phyloP scores from a whole-genome alignment of 30 jellyfish, hydroid and myxozoan genomes.

The Catostylus mosaicus region DNA sequence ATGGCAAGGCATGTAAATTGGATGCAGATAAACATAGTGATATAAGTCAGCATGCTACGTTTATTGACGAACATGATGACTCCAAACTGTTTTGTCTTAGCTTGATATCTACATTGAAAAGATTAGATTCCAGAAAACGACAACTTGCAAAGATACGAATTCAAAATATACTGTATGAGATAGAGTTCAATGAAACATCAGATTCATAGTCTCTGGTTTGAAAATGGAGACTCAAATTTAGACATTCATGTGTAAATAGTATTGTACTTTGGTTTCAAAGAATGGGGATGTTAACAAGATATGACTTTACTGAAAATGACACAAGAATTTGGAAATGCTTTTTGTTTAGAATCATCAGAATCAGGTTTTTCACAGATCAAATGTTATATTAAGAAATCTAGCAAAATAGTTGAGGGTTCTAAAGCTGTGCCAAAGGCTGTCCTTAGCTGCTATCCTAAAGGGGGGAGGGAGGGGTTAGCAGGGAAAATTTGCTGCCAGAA shows the following conservation, averaged over 20 bases:
- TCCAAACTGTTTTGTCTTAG: conserved; percentile 74
- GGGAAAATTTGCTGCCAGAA: too few relatives aligned
- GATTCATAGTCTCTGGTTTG: background rate
- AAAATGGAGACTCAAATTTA: background rate
- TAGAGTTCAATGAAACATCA: conserved; percentile 50
- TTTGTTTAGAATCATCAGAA: too few relatives aligned
- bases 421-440: too few relatives aligned
- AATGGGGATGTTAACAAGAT: too few relatives aligned
- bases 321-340: too few relatives aligned
- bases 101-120: conserved; percentile 62
- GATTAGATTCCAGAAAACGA: conserved; percentile 55
- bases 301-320: too few relatives aligned
- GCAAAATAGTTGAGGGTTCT: too few relatives aligned
- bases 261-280: background rate
- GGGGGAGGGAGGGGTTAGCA: too few relatives aligned
- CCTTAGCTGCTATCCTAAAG: too few relatives aligned
- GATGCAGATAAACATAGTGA: conserved; percentile 43
- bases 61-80: conserved; percentile 61
- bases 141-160: conserved; percentile 73
- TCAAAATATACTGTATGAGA: conserved; percentile 68
- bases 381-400: too few relatives aligned
- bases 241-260: background rate
- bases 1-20: conserved; percentile 42
- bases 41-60: conserved; percentile 37
- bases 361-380: too few relatives aligned